Conservation (phyloP, 2,797 vertebrate genomes). For the Triplophysa yarkandensis region DNA sequence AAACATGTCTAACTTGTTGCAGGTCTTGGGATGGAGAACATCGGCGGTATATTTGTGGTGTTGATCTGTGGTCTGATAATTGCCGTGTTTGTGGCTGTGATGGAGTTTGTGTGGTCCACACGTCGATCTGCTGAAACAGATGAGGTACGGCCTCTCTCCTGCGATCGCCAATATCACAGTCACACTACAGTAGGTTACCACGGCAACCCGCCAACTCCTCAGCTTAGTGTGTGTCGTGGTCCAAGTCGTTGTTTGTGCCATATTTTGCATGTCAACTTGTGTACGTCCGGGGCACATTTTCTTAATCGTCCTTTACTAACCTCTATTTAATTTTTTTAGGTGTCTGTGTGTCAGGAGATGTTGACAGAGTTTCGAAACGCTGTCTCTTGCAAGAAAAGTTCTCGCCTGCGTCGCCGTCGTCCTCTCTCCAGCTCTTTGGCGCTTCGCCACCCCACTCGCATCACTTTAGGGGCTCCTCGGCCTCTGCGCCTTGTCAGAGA, state of each 20-base stretch:
- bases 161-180: constrained; percentile 74
- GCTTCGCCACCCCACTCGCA: constrained; percentile 73
- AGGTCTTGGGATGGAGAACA: constrained; percentile 95
- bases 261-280: constrained; percentile 28
- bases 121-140: constrained; percentile 88
- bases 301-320: constrained; percentile 41
- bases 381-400: constrained; percentile 87
- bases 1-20: constrained; percentile 32
- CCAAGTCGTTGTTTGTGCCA: constrained; percentile 11
- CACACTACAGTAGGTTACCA: constrained; percentile 80
- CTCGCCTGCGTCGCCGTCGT: constrained; percentile 80
- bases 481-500: constrained; percentile 82
- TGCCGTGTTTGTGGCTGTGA: constrained; percentile 91
- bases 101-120: constrained; percentile 94
- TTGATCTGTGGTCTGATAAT: constrained; percentile 93
- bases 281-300: neutral
- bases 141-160: constrained; percentile 84
- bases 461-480: constrained; percentile 75
- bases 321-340: constrained; percentile 70
- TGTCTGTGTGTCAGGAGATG: constrained; percentile 91
- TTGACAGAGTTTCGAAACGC: constrained; percentile 85
- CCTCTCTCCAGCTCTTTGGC: constrained; percentile 70
- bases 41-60: constrained; percentile 92
- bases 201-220: constrained; percentile 68
- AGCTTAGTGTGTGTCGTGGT: constrained; percentile 46